Evolutionary conservation across 2,888 invertebrate genomes (phyloP), one percentile per base, ranked within the genome.

Genomic region (Spialia ferax): DNA sequence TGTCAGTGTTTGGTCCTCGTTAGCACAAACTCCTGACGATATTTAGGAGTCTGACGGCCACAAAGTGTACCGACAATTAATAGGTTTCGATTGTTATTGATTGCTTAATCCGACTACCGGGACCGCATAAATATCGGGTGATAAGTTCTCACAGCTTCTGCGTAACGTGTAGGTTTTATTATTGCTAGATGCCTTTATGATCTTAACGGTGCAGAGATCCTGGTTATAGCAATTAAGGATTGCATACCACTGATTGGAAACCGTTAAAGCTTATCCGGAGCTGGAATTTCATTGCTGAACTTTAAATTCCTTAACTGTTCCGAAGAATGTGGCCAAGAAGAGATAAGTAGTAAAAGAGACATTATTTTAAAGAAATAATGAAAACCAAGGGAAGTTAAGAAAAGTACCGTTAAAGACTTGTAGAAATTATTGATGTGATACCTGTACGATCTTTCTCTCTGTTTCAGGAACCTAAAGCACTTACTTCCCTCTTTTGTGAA

Each of bases 51-150:
- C 45, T 45, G n/a, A 42, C 42, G 45, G 38, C 23, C 59, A 59
- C 48, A 45, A 45, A 63, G 32, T 63, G 22, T 42, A 38, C 50
- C 64, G 57, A 45, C 38, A 65, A 65, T 76, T 79, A 78, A 81
- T 78, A 74, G 75, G 80, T 78, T 81, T 73, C 71, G 74, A 80
- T 81, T 82, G 80, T 81, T 85, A 85, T 83, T 75, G 80, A 80
- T 82, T 75, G 77, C 70, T 70, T 75, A 75, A 75, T 74, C 77
- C 69, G 62, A 48, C 56, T 63, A 54, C 63, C 23, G 54, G 59
- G 38, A 26, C 23, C 60, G 11, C 42, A 60, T 60, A 60, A 60
- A 60, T 48, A 57, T 45, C 35, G 5, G 22, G 45, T 42, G 42
- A 61, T 63, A 63, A 56, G 45, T 65, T 65, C 52, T 61, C 69